A percentile compares a stretch with the other conserved stretches of the same genome.
Evolutionary conservation across 1,140 invertebrate species (phyloP).

Genomic region (Pseudomyrmex cubaensis): DNA sequence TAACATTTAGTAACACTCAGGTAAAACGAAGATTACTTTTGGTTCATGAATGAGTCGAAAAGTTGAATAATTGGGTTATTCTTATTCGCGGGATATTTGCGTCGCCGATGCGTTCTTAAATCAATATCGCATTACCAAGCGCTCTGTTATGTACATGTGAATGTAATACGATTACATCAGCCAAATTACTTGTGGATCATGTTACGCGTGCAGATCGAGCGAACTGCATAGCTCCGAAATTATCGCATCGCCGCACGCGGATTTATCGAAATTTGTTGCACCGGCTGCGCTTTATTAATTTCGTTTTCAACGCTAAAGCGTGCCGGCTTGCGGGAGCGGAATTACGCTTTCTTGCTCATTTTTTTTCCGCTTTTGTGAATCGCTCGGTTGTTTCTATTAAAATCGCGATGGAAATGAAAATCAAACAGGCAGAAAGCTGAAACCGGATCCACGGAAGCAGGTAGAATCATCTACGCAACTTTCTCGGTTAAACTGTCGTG

Average conservation of each 20-base stretch:
- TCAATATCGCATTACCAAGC: conserved; percentile 69
- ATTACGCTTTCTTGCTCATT: conserved; percentile 52
- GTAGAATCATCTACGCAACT: not conserved
- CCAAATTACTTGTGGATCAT: conserved; percentile 67
- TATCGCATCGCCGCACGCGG: conserved; percentile 41
- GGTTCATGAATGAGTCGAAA: not conserved
- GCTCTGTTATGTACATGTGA: conserved; percentile 41
- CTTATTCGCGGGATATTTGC: conserved; percentile 62
- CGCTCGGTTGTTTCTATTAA: conserved; percentile 42
- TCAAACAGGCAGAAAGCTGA: conserved; percentile 40
- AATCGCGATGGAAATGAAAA: conserved; percentile 47
- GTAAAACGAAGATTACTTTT: conserved; percentile 67
- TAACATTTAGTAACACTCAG: conserved; percentile 3
- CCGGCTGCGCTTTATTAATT: conserved; percentile 60
- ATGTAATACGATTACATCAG: conserved; percentile 58
- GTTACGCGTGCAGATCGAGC: conserved; percentile 47
- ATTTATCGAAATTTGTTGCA: conserved; percentile 59
- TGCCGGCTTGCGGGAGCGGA: conserved; percentile 14
- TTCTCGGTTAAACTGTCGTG: not conserved
- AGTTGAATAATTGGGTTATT: conserved; percentile 29
- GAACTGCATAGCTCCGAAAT: conserved; percentile 29
- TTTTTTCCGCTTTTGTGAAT: conserved; percentile 38
- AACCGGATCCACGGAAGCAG: not conserved
- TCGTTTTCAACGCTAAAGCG: conserved; percentile 43
- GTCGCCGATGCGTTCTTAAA: conserved; percentile 57